Evolutionary conservation across 2,888 invertebrate species (phyloP), one percentile per base, ranked within the genome.

Genomic region (Chymomyza fuscimana): DNA sequence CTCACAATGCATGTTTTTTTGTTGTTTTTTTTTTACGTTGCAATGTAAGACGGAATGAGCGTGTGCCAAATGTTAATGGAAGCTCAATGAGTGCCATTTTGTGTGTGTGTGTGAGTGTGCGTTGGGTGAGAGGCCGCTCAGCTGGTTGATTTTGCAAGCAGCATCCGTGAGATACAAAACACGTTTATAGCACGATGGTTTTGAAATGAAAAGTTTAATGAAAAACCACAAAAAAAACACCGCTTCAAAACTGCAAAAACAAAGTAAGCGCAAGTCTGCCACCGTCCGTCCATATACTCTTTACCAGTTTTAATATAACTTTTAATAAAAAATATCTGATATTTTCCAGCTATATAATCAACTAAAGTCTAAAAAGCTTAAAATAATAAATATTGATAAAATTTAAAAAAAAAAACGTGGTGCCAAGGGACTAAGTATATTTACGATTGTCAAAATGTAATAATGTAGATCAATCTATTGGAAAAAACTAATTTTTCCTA

Each of bases 161-260:
- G 85, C 82, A 84, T 84, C 84, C 86, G 87, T 87, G 87, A 84
- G 86, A 87, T 75, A 86, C 76, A 70, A 86, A 85, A 85, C 88
- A 86, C 72, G 85, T 85, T 85, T 88, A 67, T 67, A 65, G 54
- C 61, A 61, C 68, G 68, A 67, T 83, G 84, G 81, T 77, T 79
- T 70, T 66, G 73, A 86, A 81, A 83, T 80, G 67, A 87, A 83
- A 70, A 82, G 79, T 82, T 78, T 65, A 66, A 67, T 73, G 71
- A 68, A 85, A 59, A 72, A 73, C 32, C 32, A 32, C 32, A 32
- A 32, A 32, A 32, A 32, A 32, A 32, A 32, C 32, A 40, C 29
- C 59, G n/a, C 16, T 54, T 54, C 19, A 54, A 54, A 19, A 22
- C 16, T 5, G 22, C 54, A 19, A 54, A 4, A 54, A 19, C 54